Conservation (phyloP, 2,113 vertebrate species). For the Miniopterus natalensis region DNA sequence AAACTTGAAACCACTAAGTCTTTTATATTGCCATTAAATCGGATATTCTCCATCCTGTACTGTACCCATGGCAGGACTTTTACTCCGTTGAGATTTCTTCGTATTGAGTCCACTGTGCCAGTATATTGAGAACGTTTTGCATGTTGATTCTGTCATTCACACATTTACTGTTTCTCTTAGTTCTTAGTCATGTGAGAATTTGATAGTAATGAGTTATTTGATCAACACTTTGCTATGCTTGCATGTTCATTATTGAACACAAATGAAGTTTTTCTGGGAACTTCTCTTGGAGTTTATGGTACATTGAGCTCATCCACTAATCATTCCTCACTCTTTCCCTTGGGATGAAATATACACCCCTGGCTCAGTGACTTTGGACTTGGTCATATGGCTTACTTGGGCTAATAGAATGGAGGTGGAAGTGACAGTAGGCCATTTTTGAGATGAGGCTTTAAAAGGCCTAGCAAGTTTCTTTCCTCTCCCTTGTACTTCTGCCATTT, state of each 20-base stretch:
- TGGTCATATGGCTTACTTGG: not conserved
- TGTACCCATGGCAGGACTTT: conserved; percentile 32
- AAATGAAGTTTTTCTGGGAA: conserved; percentile 56
- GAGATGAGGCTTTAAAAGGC: conserved; percentile 7
- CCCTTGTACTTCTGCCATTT: conserved; percentile 10
- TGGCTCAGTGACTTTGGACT: conserved; percentile 18
- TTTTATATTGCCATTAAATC: conserved; percentile 30
- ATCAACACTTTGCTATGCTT: conserved; percentile 35
- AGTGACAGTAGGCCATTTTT: conserved; percentile 3
- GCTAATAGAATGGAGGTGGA: not conserved
- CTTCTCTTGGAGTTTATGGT: conserved; percentile 52
- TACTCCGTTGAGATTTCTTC: not conserved
- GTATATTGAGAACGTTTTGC: conserved; percentile 51
- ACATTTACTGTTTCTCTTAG: conserved; percentile 62
- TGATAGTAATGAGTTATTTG: conserved; percentile 52
- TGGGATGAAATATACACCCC: not conserved
- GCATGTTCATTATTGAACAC: not conserved
- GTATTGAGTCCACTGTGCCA: not conserved
- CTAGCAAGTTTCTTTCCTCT: not conserved
- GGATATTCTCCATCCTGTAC: not conserved
- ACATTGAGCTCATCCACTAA: conserved; percentile 35
- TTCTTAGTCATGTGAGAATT: conserved; percentile 60
- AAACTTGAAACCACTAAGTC: not conserved
- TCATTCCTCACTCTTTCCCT: conserved; percentile 15
- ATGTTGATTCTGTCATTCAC: conserved; percentile 41